phyloP scores from a whole-genome alignment of 2,113 vertebrate genomes.

The Rhea americana region DNA sequence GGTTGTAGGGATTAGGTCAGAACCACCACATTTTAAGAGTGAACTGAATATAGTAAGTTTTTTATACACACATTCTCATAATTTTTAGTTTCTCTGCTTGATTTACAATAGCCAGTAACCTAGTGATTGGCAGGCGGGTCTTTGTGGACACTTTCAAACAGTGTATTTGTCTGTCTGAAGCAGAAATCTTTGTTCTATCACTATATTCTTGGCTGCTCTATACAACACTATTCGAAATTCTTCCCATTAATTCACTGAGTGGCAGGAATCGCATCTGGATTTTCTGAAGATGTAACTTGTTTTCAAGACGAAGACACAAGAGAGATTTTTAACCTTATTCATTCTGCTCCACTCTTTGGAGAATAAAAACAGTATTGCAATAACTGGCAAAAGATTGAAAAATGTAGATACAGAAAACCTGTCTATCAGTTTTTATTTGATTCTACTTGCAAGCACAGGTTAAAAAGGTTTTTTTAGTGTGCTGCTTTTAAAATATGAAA shows the following conservation, averaged over 20 bases:
- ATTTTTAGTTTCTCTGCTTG: not conserved
- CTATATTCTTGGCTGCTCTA: not conserved
- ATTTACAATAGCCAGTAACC: fast-evolving
- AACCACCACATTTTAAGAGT: not conserved
- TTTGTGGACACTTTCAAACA: not conserved
- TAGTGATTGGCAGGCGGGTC: not conserved
- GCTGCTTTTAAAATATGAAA: not conserved
- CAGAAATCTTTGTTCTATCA: not conserved
- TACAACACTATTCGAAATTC: not conserved
- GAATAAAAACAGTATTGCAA: not conserved
- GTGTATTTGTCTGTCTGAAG: not conserved
- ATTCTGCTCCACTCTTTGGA: not conserved
- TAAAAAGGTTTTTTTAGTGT: not conserved
- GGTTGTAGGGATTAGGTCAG: not conserved
- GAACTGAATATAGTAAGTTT: not conserved
- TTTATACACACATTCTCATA: not conserved
- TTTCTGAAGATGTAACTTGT: not conserved
- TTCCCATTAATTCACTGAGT: not conserved
- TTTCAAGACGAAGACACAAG: not conserved
- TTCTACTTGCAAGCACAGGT: not conserved
- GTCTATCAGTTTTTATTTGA: not conserved
- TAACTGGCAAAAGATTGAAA: not conserved
- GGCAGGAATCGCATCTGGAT: not conserved
- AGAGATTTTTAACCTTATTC: not conserved
- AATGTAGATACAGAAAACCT: not conserved